These are phyloP conservation scores for Columba janthina DNA, from an alignment of 2,113 vertebrate species.

Conservation along the genomic window DNA sequence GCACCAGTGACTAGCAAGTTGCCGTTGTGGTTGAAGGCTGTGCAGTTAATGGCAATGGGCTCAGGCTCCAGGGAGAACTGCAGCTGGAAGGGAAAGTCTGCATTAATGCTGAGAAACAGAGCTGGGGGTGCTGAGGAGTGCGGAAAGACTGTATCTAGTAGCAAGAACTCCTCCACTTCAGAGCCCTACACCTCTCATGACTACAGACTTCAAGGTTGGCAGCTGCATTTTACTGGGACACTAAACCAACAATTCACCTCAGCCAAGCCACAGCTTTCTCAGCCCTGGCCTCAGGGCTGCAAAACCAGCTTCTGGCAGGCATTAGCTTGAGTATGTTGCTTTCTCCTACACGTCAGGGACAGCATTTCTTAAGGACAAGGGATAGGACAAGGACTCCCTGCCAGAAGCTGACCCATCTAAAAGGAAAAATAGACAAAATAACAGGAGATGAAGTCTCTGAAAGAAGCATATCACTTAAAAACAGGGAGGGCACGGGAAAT, in stretches of 20 bases:
- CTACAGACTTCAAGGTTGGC: not conserved
- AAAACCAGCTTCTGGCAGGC: not conserved
- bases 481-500: not conserved
- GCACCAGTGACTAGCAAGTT: constrained; percentile 96
- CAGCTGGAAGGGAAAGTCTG: constrained; percentile 74
- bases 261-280: not conserved
- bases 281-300: not conserved
- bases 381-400: not conserved
- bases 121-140: not conserved
- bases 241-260: not conserved
- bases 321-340: not conserved
- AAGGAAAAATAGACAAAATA: not conserved
- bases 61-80: constrained; percentile 93
- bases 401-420: not conserved
- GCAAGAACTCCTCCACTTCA: not conserved
- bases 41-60: constrained; percentile 94
- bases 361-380: not conserved
- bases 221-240: not conserved
- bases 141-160: not conserved
- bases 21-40: constrained; percentile 96
- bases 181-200: not conserved
- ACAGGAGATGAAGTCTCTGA: not conserved
- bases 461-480: not conserved
- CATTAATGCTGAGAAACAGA: not conserved
- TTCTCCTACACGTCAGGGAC: not conserved